Conservation (phyloP, 2,888 invertebrate genomes). For the Temnothorax ravouxi region DNA sequence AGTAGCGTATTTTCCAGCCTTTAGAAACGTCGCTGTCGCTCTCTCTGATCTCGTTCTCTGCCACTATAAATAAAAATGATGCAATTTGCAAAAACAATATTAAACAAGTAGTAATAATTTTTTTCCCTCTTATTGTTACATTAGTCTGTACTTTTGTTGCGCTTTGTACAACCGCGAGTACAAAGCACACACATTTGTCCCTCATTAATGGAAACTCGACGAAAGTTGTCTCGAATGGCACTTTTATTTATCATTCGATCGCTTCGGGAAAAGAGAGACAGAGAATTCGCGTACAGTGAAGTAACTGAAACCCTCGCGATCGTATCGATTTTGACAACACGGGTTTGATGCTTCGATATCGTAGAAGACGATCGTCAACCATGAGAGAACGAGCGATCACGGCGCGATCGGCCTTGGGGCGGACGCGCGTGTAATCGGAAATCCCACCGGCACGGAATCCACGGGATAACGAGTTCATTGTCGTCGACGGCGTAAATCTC, state of each 20-base stretch:
- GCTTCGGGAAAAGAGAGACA: neutral
- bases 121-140: neutral
- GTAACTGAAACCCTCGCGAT: constrained; percentile 31
- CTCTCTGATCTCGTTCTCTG: neutral
- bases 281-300: neutral
- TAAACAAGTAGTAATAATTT: neutral
- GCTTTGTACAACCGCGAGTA: neutral
- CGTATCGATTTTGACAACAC: constrained; percentile 37
- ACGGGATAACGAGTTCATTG: constrained; percentile 80
- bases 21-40: neutral
- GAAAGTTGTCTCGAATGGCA: neutral
- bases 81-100: neutral
- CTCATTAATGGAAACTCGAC: neutral
- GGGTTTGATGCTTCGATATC: constrained; percentile 28
- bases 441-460: constrained; percentile 59
- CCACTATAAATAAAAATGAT: neutral
- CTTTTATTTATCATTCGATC: constrained; percentile 20
- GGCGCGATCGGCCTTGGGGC: constrained; percentile 38
- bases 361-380: constrained; percentile 30
- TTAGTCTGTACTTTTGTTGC: neutral
- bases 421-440: constrained; percentile 62
- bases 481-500: constrained; percentile 77
- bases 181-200: neutral
- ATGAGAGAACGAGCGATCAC: constrained; percentile 13
- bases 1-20: neutral